Evolutionary conservation across 2,113 vertebrate genomes (phyloP), one percentile per base, ranked within the genome.

Genomic region (Ardeotis arabs): DNA sequence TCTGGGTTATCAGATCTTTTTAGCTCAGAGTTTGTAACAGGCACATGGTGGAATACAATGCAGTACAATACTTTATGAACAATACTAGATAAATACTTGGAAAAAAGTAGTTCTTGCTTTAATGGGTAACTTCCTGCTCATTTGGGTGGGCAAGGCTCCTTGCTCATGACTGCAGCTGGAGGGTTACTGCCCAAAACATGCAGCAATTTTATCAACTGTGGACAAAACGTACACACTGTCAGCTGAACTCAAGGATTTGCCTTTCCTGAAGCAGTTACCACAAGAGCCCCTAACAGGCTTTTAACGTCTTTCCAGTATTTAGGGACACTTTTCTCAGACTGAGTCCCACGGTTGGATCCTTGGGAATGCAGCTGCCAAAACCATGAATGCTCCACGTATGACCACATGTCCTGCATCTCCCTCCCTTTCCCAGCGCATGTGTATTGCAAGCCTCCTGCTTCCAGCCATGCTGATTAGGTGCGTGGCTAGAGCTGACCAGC

Each of bases 401-500:
- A 73, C 49, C 35, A 7, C 56, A 55, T 0, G 27, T 93, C 76
- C 69, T 72, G 29, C 35, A 10, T 85, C 86, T 69, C 23, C 53
- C 73, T 94, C 58, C 44, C 27, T 37, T 81, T 92, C 52, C 58
- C 58, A 67, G 21, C 13, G 23, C 56, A 22, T 21, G 66, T 78
- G 31, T 66, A 59, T 69, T 5, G 1, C 86, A 64, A 66, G 31
- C 14, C 69, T 87, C 58, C 55, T 69, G 67, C 50, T 63, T 83
- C 74, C 63, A 96, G 87, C 50, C 4, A 3, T n/a, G 74, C 59
- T 96, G 89, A 95, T 96, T 87, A 97, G 79, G 91, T 96, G 91
- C 90, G 84, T 53, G 53, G 56, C 52, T 90, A 49, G 59, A 88
- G 64, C 2, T 74, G 63, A 95, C 78, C 23, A 0, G 9, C n/a